Percentiles rank a stretch among this genome's conserved stretches.
phyloP scores from a whole-genome alignment of 2,113 vertebrate genomes.

The Struthio camelus region DNA sequence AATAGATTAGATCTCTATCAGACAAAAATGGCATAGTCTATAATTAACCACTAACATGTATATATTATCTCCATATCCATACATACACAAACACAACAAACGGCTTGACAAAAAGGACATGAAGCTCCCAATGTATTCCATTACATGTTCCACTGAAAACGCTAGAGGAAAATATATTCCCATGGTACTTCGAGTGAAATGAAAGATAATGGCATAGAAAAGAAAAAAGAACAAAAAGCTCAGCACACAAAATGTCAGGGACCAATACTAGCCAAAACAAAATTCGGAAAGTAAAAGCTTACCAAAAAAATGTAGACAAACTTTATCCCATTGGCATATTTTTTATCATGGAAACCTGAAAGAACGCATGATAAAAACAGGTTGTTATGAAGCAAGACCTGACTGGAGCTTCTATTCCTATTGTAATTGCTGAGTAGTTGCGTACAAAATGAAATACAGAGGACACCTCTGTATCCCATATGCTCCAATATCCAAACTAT shows the following conservation, averaged over 20 bases:
- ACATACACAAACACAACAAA: not conserved
- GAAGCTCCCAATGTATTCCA: not conserved
- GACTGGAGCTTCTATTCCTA: not conserved
- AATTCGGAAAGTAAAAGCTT: not conserved
- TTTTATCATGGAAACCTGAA: not conserved
- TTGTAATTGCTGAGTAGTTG: not conserved
- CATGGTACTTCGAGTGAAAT: not conserved
- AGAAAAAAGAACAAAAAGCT: not conserved
- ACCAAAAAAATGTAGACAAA: not conserved
- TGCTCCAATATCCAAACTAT: not conserved
- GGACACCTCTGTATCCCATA: not conserved
- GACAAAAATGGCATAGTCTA: not conserved
- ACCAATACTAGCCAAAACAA: not conserved
- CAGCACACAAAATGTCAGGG: not conserved
- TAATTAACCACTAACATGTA: not conserved
- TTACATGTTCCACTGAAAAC: not conserved
- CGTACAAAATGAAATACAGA: slow-evolving; percentile 36
- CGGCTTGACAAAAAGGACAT: not conserved
- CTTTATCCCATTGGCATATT: not conserved
- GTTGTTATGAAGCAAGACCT: not conserved
- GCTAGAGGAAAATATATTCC: not conserved
- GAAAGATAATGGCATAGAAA: not conserved
- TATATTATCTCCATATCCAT: not conserved
- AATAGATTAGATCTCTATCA: not conserved
- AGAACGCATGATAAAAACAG: not conserved